Percentiles rank a stretch among this genome's conserved stretches.
Evolutionary conservation across 2,113 vertebrate species (phyloP).

Genomic region (Marcusenius ussheri): DNA sequence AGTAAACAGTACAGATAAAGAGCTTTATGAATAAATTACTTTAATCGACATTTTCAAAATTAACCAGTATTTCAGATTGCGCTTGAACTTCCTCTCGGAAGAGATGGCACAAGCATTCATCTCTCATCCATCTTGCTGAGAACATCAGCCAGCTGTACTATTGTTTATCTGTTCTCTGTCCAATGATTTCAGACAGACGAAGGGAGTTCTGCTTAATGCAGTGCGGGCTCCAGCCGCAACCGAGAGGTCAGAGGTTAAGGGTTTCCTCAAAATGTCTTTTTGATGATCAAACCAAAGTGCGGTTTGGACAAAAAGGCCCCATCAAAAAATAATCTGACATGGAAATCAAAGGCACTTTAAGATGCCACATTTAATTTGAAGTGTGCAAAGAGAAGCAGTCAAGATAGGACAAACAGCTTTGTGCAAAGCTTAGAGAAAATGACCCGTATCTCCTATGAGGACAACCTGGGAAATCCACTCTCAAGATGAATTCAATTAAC

Average conservation of each 20-base stretch:
- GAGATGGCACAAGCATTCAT: neutral
- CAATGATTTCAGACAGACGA: conserved; percentile 49
- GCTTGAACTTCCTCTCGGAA: neutral
- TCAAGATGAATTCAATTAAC: conserved; percentile 61
- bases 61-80: neutral
- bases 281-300: conserved; percentile 43
- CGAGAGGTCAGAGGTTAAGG: conserved; percentile 51
- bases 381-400: conserved; percentile 47
- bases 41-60: neutral
- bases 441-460: conserved; percentile 47
- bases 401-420: conserved; percentile 49
- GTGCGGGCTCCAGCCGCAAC: conserved; percentile 48
- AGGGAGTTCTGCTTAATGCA: conserved; percentile 38
- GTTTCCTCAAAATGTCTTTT: conserved; percentile 45
- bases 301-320: conserved; percentile 36
- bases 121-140: neutral
- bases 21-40: neutral
- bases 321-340: conserved; percentile 51
- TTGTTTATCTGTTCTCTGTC: conserved; percentile 51
- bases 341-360: conserved; percentile 59
- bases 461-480: conserved; percentile 49
- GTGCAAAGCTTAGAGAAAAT: conserved; percentile 56
- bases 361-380: conserved; percentile 62
- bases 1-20: neutral
- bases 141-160: conserved; percentile 43